These are phyloP conservation scores for Chrysodeixis includens DNA, from an alignment of 2,888 invertebrate species.

Conservation along the genomic window DNA sequence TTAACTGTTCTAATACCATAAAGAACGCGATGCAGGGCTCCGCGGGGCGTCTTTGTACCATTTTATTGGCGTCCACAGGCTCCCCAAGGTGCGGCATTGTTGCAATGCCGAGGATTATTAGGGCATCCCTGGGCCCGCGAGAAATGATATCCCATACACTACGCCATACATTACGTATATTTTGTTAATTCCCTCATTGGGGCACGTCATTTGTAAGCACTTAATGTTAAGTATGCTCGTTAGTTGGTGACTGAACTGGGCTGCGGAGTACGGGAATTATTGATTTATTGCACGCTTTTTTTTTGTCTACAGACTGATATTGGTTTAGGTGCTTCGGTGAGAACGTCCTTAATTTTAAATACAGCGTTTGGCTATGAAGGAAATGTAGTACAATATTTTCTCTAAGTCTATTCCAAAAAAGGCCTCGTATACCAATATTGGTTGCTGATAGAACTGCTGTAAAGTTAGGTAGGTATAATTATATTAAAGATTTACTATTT, in stretches of 20 bases:
- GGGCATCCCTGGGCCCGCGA: slow-evolving; percentile 58
- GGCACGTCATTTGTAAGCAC: slow-evolving; percentile 60
- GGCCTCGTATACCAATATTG: too few species aligned
- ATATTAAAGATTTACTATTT: too few species aligned
- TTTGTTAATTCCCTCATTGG: slow-evolving; percentile 69
- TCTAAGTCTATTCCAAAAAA: too few species aligned
- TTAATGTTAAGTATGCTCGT: slow-evolving; percentile 39
- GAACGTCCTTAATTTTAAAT: too few species aligned
- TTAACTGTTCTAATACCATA: slow-evolving; percentile 79
- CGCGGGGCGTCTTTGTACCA: slow-evolving; percentile 73
- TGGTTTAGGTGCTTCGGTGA: too few species aligned
- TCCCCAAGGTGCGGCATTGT: slow-evolving; percentile 72
- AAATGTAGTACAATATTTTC: too few species aligned
- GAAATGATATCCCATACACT: slow-evolving; percentile 67
- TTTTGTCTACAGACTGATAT: too few species aligned
- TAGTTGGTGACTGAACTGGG: slow-evolving; percentile 9
- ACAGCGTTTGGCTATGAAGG: too few species aligned
- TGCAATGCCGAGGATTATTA: slow-evolving; percentile 63
- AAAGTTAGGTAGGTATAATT: too few species aligned
- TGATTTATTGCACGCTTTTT: too few species aligned
- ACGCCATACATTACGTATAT: slow-evolving; percentile 50
- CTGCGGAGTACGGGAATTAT: not conserved
- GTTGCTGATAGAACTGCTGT: too few species aligned
- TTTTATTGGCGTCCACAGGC: slow-evolving; percentile 82
- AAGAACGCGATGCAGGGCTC: slow-evolving; percentile 61